phyloP scores from a whole-genome alignment of 2,888 invertebrate species.

The Nomada hirtipes region DNA sequence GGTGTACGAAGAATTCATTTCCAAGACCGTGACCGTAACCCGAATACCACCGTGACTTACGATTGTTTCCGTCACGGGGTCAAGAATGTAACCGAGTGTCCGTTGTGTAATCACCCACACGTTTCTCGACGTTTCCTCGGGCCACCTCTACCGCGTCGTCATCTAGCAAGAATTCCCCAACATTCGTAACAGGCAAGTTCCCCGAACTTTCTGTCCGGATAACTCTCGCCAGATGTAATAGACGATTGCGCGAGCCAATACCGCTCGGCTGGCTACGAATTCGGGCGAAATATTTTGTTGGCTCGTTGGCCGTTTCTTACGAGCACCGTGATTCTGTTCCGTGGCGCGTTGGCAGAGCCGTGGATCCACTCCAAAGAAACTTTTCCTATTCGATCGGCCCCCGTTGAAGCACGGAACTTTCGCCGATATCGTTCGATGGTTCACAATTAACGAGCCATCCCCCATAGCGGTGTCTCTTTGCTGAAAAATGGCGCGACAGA shows the following conservation, averaged over 20 bases:
- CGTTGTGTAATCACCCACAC: not conserved
- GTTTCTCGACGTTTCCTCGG: not conserved
- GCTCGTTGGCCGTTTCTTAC: not conserved
- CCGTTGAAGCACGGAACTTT: not conserved
- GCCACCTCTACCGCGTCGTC: not conserved
- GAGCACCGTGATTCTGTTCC: not conserved
- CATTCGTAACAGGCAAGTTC: not conserved
- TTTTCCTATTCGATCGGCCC: conserved; percentile 17
- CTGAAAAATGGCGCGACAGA: conserved; percentile 26
- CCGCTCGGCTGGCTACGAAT: not conserved
- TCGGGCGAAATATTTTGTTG: not conserved
- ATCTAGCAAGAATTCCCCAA: not conserved
- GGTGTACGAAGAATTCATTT: not conserved
- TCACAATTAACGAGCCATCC: conserved; percentile 15
- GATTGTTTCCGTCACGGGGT: conserved; percentile 8
- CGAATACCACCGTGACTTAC: not conserved
- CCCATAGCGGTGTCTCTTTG: not conserved
- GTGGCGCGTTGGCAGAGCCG: not conserved
- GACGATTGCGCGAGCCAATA: conserved; percentile 25
- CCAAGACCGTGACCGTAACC: not conserved
- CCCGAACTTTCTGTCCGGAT: conserved; percentile 9
- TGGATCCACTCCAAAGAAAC: not conserved
- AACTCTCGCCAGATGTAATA: conserved; percentile 26
- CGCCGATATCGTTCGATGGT: conserved; percentile 15
- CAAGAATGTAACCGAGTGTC: conserved; percentile 4